Evolutionary conservation across 37 sponge, comb jelly and placozoan species (phyloP), one percentile per base, ranked within the genome.

Genomic region (Geodia barretti): DNA sequence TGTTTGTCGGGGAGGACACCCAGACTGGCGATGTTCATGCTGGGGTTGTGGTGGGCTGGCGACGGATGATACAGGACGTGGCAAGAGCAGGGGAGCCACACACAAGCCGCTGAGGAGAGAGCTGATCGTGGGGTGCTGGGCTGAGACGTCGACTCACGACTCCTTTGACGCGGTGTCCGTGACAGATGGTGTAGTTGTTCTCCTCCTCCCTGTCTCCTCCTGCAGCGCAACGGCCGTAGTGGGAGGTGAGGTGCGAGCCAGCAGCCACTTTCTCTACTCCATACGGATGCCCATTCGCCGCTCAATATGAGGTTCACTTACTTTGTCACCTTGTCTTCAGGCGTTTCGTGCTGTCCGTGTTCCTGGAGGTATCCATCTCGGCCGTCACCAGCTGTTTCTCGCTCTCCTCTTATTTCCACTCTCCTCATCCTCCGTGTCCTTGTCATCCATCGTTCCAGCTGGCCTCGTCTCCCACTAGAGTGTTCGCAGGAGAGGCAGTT

Each of bases 171-270:
- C 3, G 88, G 88, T 1, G 88, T 88, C 83, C 88, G 26, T 88
- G 88, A 33, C 88, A 82, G 38, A 88, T 88, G 36, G 88, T 88
- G 64, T 88, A 88, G 34, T 88, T 88, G 21, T 41, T 29, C 35
- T 88, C 88, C 7, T 47, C 54, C 54, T 47, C 54, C 54, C 7
- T n/a, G n/a, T n/a, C n/a, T n/a, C n/a, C n/a, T n/a, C n/a, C n/a
- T n/a, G n/a, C n/a, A n/a, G n/a, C n/a, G n/a, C n/a, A n/a, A n/a
- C n/a, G n/a, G n/a, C n/a, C n/a, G n/a, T n/a, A n/a, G n/a, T n/a
- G n/a, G n/a, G n/a, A n/a, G n/a, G n/a, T n/a, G n/a, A n/a, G n/a
- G n/a, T n/a, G n/a, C n/a, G n/a, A n/a, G n/a, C n/a, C n/a, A n/a
- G n/a, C n/a, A n/a, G n/a, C n/a, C n/a, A n/a, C n/a, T n/a, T n/a